phyloP scores from a whole-genome alignment of 2,888 invertebrate species.

The Leptura quadrifasciata region DNA sequence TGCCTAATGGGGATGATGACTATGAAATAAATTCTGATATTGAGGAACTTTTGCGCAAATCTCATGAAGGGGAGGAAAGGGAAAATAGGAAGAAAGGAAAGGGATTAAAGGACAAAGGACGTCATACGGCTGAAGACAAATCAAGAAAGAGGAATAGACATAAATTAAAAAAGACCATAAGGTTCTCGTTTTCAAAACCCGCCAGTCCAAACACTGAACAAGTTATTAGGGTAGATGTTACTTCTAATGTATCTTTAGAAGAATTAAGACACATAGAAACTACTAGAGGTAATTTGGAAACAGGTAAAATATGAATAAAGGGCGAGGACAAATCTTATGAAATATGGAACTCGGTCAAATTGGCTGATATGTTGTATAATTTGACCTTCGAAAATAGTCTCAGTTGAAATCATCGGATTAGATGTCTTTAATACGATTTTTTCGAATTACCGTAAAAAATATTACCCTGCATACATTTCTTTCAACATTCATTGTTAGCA shows the following conservation, averaged over 20 bases:
- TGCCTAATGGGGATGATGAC: slow-evolving; percentile 51
- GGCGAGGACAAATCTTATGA: no score
- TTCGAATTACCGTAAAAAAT: no score
- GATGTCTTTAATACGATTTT: no score
- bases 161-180: slow-evolving; percentile 65
- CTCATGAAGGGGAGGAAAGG: slow-evolving; percentile 43
- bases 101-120: slow-evolving; percentile 38
- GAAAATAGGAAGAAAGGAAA: slow-evolving; percentile 45
- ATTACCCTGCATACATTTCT: no score
- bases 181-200: slow-evolving; percentile 69
- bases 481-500: no score
- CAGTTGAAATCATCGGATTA: no score
- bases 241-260: slow-evolving; percentile 68
- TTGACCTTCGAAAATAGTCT: no score
- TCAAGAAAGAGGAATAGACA: slow-evolving; percentile 48
- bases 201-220: slow-evolving; percentile 71
- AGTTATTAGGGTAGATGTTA: slow-evolving; percentile 71
- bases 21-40: slow-evolving; percentile 68
- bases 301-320: slow-evolving; percentile 32
- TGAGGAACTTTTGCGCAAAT: slow-evolving; percentile 61
- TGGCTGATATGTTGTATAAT: no score
- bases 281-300: background rate
- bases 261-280: slow-evolving; percentile 50
- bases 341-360: no score
- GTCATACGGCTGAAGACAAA: slow-evolving; percentile 45